Conservation (phyloP, 2,888 invertebrate genomes). For the Laothoe populi region DNA sequence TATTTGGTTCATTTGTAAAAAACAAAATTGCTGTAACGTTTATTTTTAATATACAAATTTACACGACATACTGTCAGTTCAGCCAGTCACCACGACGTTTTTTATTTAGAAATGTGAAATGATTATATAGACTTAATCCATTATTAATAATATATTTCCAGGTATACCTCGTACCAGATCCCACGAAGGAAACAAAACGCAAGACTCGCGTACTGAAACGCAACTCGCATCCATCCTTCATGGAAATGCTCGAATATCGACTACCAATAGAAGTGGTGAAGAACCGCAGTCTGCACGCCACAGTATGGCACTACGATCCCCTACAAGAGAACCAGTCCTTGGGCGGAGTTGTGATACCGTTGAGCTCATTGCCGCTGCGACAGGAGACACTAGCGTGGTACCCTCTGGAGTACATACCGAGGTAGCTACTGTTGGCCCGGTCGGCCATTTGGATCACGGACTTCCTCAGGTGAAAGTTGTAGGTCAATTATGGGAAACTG, state of each 20-base stretch:
- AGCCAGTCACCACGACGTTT: too few relatives aligned
- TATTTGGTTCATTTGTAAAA: too few relatives aligned
- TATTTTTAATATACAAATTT: too few relatives aligned
- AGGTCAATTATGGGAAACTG: background rate
- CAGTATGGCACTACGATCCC: constrained; percentile 97
- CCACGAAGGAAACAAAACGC: constrained; percentile 95
- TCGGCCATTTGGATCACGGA: constrained; percentile 67
- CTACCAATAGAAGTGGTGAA: constrained; percentile 92
- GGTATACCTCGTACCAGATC: constrained; percentile 96
- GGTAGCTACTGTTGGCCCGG: constrained; percentile 71
- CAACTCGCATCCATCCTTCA: constrained; percentile 98
- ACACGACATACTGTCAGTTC: too few relatives aligned
- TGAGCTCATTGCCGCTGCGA: constrained; percentile 89
- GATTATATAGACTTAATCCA: too few relatives aligned
- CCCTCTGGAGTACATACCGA: constrained; percentile 85
- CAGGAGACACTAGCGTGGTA: constrained; percentile 95
- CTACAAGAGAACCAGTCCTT: constrained; percentile 97
- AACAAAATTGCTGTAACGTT: too few relatives aligned
- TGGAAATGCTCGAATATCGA: constrained; percentile 98
- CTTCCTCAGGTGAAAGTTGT: constrained; percentile 36
- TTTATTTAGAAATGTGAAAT: too few relatives aligned
- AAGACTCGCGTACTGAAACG: constrained; percentile 97
- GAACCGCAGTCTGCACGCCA: constrained; percentile 92
- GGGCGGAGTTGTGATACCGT: constrained; percentile 94
- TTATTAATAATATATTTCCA: constrained; percentile 41